These are phyloP conservation scores for Conus ventricosus DNA, from an alignment of 1,140 invertebrate species.

Conservation along the genomic window DNA sequence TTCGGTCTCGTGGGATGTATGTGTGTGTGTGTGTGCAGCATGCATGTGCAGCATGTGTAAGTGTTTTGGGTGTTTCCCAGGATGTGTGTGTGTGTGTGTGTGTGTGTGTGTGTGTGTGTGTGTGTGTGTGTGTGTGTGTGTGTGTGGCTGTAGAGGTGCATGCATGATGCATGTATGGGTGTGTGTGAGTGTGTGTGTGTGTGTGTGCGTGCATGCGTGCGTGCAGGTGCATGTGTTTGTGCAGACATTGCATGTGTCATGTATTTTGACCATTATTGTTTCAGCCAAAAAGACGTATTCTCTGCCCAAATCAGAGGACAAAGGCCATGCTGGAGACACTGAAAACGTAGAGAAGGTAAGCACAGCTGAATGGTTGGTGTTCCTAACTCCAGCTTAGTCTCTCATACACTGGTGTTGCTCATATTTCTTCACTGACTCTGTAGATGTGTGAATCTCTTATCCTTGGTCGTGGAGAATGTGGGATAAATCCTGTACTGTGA, in stretches of 20 bases:
- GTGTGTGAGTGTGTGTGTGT: neutral
- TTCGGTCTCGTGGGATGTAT: too few relatives aligned
- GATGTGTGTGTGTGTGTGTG: neutral
- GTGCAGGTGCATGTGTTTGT: neutral
- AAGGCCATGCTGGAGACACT: slow-evolving; percentile 67
- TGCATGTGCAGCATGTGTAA: too few relatives aligned
- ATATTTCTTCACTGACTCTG: too few relatives aligned
- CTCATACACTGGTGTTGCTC: neutral
- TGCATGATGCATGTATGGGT: neutral
- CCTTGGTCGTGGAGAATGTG: too few relatives aligned
- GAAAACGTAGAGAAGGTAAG: slow-evolving; percentile 49
- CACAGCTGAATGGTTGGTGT: too few relatives aligned
- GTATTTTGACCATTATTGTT: neutral
- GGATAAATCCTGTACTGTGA: too few relatives aligned
- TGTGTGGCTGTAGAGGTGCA: neutral
- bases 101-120: neutral
- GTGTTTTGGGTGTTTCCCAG: neutral
- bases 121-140: too few relatives aligned
- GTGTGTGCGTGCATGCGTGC: too few relatives aligned
- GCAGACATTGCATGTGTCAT: too few relatives aligned
- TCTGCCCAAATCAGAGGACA: slow-evolving; percentile 65
- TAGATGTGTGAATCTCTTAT: too few relatives aligned
- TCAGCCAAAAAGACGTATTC: slow-evolving; percentile 56
- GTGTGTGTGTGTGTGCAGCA: too few relatives aligned
- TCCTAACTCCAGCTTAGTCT: too few relatives aligned